A percentile compares a stretch with the other conserved stretches of the same genome.
Conservation (phyloP, 2,888 invertebrate species). For the Epicampocera succincta region DNA sequence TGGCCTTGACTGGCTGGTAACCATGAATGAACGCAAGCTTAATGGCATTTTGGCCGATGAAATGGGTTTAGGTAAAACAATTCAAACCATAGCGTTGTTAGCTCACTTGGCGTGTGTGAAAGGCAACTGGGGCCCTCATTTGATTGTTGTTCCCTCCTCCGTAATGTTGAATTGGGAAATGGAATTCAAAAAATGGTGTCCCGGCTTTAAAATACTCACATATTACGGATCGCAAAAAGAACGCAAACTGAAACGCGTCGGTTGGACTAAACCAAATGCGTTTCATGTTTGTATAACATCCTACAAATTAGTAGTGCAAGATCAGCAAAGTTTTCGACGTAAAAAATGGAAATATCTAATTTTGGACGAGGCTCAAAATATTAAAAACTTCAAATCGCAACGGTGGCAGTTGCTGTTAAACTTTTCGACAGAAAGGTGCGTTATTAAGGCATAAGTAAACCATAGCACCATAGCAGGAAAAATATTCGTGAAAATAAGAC, state of each 20-base stretch:
- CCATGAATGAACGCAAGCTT: constrained; percentile 96
- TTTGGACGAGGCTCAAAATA: constrained; percentile 99
- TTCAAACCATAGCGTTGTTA: constrained; percentile 96
- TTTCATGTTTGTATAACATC: constrained; percentile 99
- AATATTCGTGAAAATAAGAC: too few species aligned
- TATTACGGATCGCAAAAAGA: constrained; percentile 99
- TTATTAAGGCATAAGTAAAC: background rate
- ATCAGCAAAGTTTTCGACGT: constrained; percentile 97
- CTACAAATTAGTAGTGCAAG: constrained; percentile 98
- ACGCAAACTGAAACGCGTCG: constrained; percentile 92
- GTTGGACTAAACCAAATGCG: constrained; percentile 99
- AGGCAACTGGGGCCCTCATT: constrained; percentile 98
- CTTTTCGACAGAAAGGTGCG: constrained; percentile 94
- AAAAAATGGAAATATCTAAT: constrained; percentile 99
- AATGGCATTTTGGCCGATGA: constrained; percentile 98
- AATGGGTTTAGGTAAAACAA: constrained; percentile 98
- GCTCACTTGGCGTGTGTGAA: constrained; percentile 95
- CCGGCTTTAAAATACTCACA: constrained; percentile 98
- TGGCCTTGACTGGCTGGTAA: constrained; percentile 97
- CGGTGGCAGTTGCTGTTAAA: constrained; percentile 98
- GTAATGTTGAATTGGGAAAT: constrained; percentile 99
- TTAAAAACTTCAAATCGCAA: constrained; percentile 99
- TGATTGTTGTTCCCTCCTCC: constrained; percentile 99
- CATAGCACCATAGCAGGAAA: too few species aligned
- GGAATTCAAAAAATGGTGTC: constrained; percentile 99